These are phyloP conservation scores for Drosophila lacteicornis DNA, from an alignment of 1,140 invertebrate species.

Conservation along the genomic window DNA sequence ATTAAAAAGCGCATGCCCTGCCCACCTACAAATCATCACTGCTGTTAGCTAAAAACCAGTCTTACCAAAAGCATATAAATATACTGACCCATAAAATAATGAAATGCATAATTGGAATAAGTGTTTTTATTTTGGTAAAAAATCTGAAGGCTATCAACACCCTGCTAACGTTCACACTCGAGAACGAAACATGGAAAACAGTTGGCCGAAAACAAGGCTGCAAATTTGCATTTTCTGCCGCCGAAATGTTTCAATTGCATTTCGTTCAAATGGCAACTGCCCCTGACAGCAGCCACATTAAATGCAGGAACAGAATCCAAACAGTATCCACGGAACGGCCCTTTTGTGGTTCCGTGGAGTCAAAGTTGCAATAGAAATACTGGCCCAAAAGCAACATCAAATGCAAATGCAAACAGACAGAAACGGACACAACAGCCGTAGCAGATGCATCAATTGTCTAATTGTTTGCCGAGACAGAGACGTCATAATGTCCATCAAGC, in stretches of 20 bases:
- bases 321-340: constrained; percentile 47
- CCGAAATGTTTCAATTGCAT: constrained; percentile 69
- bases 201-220: constrained; percentile 32
- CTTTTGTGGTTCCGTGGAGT: constrained; percentile 60
- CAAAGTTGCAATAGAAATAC: constrained; percentile 41
- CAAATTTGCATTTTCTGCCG: constrained; percentile 45
- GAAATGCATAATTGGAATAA: neutral
- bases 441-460: constrained; percentile 82
- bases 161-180: constrained; percentile 1
- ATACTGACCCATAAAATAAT: constrained; percentile 3
- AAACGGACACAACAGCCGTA: constrained; percentile 51
- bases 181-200: constrained; percentile 33
- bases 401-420: constrained; percentile 48
- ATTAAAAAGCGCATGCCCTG: no score
- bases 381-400: constrained; percentile 37
- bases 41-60: no score
- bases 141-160: neutral
- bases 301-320: constrained; percentile 55
- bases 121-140: neutral
- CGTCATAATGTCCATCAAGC: constrained; percentile 79
- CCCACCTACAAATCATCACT: neutral
- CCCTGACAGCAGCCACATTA: constrained; percentile 73
- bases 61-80: neutral
- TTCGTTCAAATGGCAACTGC: constrained; percentile 48
- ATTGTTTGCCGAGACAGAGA: constrained; percentile 80